These are phyloP conservation scores for Kuschelorhynchus macadamiae DNA, from an alignment of 2,888 invertebrate species.

Conservation along the genomic window DNA sequence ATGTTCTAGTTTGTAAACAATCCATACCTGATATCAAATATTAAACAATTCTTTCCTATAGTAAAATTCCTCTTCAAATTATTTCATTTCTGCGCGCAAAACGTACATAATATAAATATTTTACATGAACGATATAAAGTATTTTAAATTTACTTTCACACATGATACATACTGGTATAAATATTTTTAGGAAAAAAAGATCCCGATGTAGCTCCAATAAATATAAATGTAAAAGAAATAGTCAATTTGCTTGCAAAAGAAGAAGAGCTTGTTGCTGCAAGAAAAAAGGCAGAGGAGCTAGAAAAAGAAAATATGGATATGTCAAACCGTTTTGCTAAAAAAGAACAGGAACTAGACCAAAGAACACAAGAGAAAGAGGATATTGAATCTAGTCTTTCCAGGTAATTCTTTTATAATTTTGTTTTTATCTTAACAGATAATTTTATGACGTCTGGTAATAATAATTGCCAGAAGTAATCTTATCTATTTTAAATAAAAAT, in stretches of 20 bases:
- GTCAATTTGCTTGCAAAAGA: slow-evolving; percentile 93
- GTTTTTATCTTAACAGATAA: no score
- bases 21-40: no score
- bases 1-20: no score
- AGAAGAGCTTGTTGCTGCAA: slow-evolving; percentile 90
- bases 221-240: slow-evolving; percentile 92
- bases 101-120: neutral
- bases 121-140: neutral
- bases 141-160: neutral
- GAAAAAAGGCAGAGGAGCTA: slow-evolving; percentile 87
- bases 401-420: no score
- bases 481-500: no score
- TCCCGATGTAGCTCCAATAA: slow-evolving; percentile 85
- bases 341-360: slow-evolving; percentile 93
- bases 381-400: slow-evolving; percentile 83
- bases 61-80: no score
- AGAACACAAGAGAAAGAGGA: slow-evolving; percentile 94
- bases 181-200: neutral
- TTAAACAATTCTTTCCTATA: no score
- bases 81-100: no score
- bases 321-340: slow-evolving; percentile 88
- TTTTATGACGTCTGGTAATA: no score
- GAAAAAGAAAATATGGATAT: slow-evolving; percentile 92
- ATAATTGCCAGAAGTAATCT: no score
- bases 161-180: no score